Conservation (phyloP, 2,797 vertebrate species). For the Argya squamiceps region DNA sequence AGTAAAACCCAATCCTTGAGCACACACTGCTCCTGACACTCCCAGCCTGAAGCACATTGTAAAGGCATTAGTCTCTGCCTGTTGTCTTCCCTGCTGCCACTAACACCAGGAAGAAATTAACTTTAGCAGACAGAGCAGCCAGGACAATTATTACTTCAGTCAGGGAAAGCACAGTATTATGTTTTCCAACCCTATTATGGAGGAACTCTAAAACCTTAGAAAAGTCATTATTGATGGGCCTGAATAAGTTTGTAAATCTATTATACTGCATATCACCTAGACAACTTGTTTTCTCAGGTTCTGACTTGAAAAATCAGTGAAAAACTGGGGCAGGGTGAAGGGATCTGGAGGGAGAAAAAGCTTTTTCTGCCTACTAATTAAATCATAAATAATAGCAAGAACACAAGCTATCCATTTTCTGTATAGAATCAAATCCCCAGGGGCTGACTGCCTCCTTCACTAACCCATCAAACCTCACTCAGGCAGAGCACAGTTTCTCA, state of each 20-base stretch:
- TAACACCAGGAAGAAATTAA: background rate
- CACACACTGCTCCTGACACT: background rate
- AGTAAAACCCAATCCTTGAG: background rate
- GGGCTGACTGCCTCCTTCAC: background rate
- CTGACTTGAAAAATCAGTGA: background rate
- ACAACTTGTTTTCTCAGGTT: background rate
- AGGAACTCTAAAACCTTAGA: background rate
- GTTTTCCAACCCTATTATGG: background rate
- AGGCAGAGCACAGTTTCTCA: background rate
- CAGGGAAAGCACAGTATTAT: background rate
- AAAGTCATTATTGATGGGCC: background rate
- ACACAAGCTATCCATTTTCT: background rate
- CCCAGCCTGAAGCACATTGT: background rate
- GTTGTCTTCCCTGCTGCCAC: background rate
- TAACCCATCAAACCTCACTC: background rate
- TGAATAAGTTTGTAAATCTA: background rate
- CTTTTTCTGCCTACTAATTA: background rate
- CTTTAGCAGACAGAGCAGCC: background rate
- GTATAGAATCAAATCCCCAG: background rate
- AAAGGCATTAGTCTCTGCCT: background rate
- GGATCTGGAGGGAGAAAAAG: background rate
- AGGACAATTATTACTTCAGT: background rate
- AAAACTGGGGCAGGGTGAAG: background rate
- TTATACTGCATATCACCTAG: background rate
- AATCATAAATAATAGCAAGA: background rate